These are phyloP conservation scores for Polypedilum pembai DNA, from an alignment of 1,140 invertebrate species.

Conservation along the genomic window DNA sequence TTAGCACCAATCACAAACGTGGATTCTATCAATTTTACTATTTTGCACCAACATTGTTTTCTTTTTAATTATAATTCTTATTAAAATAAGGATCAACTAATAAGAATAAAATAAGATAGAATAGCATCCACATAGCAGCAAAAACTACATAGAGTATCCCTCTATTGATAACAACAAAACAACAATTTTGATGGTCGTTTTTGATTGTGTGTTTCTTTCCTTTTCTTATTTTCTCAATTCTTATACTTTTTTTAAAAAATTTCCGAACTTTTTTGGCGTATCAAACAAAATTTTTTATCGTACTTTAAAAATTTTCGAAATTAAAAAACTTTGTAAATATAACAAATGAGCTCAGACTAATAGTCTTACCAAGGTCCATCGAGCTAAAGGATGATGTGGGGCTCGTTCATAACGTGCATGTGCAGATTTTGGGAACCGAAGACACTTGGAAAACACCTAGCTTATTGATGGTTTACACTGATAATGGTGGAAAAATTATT, in stretches of 20 bases:
- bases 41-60: too few species aligned
- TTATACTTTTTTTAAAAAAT: conserved; percentile 5
- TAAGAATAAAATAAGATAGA: too few species aligned
- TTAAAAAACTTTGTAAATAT: conserved; percentile 36
- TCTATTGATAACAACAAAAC: too few species aligned
- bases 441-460: conserved; percentile 80
- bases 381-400: conserved; percentile 57
- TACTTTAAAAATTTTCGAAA: conserved; percentile 32
- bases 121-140: too few species aligned
- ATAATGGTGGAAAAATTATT: conserved; percentile 59
- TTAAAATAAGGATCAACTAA: too few species aligned
- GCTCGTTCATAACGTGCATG: conserved; percentile 57
- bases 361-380: conserved; percentile 45
- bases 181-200: conserved; percentile 16
- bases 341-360: conserved; percentile 40
- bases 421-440: conserved; percentile 69
- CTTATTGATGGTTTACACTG: conserved; percentile 58
- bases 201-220: conserved; percentile 28
- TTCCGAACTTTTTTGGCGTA: conserved; percentile 13
- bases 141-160: too few species aligned
- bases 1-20: too few species aligned
- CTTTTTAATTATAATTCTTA: too few species aligned
- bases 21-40: too few species aligned
- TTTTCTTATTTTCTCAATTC: conserved; percentile 13
- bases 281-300: conserved; percentile 30